Percentiles rank a stretch among this genome's conserved stretches.
Conservation (phyloP, 1,140 invertebrate genomes). For the Papilio machaon region DNA sequence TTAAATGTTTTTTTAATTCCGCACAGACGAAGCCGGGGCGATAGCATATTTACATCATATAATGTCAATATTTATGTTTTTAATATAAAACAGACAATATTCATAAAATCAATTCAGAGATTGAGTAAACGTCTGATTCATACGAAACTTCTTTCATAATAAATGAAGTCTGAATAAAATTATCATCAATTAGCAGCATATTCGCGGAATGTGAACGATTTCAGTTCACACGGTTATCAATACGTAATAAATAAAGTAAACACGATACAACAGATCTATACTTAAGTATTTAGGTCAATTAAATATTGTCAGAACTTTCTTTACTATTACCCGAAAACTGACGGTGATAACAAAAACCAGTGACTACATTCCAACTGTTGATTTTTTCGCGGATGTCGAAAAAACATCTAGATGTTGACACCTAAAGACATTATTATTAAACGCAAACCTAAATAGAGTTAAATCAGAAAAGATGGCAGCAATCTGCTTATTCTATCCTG, state of each 20-base stretch:
- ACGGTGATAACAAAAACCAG: too few relatives aligned
- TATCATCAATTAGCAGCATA: slow-evolving; percentile 24
- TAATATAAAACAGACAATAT: neutral
- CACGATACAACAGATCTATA: neutral
- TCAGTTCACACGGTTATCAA: slow-evolving; percentile 8
- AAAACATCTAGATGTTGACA: too few relatives aligned
- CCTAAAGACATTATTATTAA: too few relatives aligned
- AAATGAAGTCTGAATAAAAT: slow-evolving; percentile 25
- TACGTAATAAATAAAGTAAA: neutral
- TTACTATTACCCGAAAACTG: too few relatives aligned
- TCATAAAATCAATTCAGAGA: slow-evolving; percentile 4
- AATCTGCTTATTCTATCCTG: neutral
- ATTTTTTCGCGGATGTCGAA: too few relatives aligned
- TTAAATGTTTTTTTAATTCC: too few relatives aligned
- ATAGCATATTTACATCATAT: neutral
- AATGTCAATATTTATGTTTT: neutral
- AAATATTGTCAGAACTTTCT: too few relatives aligned
- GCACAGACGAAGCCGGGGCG: neutral
- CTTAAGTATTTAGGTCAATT: neutral
- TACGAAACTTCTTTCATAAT: slow-evolving; percentile 33
- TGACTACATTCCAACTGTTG: too few relatives aligned
- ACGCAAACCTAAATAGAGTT: too few relatives aligned
- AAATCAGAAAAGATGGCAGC: too few relatives aligned
- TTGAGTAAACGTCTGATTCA: slow-evolving; percentile 30
- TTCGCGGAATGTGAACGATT: neutral